A percentile compares a stretch with the other conserved stretches of the same genome.
Evolutionary conservation across 2,888 invertebrate genomes (phyloP).

Genomic region (Leuctra nigra): DNA sequence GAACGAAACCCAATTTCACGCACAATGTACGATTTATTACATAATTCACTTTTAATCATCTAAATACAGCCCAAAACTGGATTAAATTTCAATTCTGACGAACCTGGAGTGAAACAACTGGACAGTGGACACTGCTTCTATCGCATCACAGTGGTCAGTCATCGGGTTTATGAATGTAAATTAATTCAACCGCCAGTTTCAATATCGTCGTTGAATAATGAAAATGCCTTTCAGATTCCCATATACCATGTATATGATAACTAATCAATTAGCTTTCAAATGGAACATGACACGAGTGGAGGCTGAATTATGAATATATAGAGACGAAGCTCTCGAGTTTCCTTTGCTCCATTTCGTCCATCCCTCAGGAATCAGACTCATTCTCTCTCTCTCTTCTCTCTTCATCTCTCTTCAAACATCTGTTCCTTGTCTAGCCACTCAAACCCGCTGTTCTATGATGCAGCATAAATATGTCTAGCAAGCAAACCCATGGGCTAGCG

Average conservation of each 20-base stretch:
- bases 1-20: too few relatives aligned
- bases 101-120: too few relatives aligned
- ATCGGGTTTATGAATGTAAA: conserved; percentile 6
- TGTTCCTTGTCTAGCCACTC: conserved; percentile 15
- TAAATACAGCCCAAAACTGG: too few relatives aligned
- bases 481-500: too few relatives aligned
- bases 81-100: too few relatives aligned
- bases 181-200: conserved; percentile 7
- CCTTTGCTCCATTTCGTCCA: too few relatives aligned
- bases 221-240: background rate
- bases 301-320: conserved; percentile 1
- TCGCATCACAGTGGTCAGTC: background rate
- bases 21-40: too few relatives aligned
- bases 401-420: too few relatives aligned
- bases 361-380: conserved; percentile 4
- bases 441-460: background rate
- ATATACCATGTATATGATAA: background rate
- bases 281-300: background rate
- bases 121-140: background rate
- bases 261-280: conserved; percentile 5
- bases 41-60: too few relatives aligned
- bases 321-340: background rate
- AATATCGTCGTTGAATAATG: conserved; percentile 9
- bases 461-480: conserved; percentile 5
- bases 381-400: background rate